phyloP scores from a whole-genome alignment of 2,113 vertebrate genomes.

The rat (Rattus norvegicus) region GRCr8 NC_086037.1:4787501-4788000 shows the following conservation, averaged over 20 bases:
- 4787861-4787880: not conserved
- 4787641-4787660: not conserved
- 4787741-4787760: not conserved
- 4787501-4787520: not conserved
- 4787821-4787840: no score
- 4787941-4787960: not conserved
- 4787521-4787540: not conserved
- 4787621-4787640: not conserved
- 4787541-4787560: not conserved
- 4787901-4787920: not conserved
- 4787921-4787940: not conserved
- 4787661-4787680: not conserved
- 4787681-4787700: not conserved
- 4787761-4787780: not conserved
- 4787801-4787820: not conserved
- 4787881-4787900: not conserved
- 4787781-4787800: not conserved
- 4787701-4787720: not conserved
- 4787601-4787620: not conserved
- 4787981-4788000: not conserved
- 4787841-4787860: not conserved
- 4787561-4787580: not conserved
- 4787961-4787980: not conserved
- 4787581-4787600: not conserved
- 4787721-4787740: no score